Conservation (phyloP, 2,888 invertebrate species). For the Orthosia gracilis region DNA sequence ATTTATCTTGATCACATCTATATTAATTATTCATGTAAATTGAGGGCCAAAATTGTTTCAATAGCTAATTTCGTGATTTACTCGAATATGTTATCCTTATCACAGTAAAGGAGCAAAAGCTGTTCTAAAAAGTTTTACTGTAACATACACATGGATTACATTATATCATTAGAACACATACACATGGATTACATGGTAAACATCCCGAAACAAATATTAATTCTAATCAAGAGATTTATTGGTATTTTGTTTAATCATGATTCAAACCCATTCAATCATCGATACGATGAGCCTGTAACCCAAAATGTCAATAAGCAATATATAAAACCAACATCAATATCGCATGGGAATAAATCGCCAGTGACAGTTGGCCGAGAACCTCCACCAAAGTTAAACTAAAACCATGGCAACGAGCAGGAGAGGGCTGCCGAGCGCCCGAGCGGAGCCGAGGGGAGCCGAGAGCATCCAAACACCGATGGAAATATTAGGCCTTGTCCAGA, state of each 20-base stretch:
- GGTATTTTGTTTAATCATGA: not conserved
- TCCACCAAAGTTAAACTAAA: constrained; percentile 61
- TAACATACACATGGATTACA: no score
- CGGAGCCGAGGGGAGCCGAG: constrained; percentile 41
- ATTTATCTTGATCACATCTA: not conserved
- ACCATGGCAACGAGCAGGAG: constrained; percentile 65
- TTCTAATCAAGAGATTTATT: not conserved
- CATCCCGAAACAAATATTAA: no score
- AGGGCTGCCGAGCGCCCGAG: constrained; percentile 49
- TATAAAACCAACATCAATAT: constrained; percentile 44
- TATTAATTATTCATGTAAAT: not conserved
- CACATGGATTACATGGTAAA: no score
- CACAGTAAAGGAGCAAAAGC: no score
- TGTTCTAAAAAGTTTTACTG: not conserved
- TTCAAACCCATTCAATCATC: constrained; percentile 5
- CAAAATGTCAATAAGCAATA: constrained; percentile 36
- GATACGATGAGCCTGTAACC: not conserved
- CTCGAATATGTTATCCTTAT: no score
- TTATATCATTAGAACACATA: no score
- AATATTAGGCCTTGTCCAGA: constrained; percentile 27
- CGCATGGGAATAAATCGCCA: constrained; percentile 71
- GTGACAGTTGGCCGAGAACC: constrained; percentile 64
- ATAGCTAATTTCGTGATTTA: no score
- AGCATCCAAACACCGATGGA: constrained; percentile 28
- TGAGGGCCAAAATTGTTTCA: not conserved